Conservation (phyloP, 2,888 invertebrate species). For the Eudemis profundana region DNA sequence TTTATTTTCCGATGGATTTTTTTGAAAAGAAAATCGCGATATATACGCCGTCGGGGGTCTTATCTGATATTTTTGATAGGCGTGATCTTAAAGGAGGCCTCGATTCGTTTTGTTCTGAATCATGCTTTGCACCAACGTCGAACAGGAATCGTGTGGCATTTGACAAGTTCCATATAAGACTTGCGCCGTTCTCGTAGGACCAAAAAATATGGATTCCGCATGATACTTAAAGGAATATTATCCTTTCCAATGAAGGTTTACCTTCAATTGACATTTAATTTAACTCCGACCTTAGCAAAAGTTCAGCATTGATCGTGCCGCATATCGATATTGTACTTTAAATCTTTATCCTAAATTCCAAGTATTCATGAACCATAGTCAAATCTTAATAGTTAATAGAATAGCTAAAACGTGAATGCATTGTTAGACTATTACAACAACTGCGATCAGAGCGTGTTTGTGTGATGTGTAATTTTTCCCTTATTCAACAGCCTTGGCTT, state of each 20-base stretch:
- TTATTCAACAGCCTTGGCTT: conserved; percentile 53
- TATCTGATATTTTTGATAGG: conserved; percentile 32
- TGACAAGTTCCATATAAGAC: conserved; percentile 27
- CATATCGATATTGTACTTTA: conserved; percentile 57
- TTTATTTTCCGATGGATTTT: conserved; percentile 38
- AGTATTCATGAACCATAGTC: conserved; percentile 50
- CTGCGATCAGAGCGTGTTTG: conserved; percentile 44
- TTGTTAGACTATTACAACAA: conserved; percentile 17
- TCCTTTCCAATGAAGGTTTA: conserved; percentile 44
- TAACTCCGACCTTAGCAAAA: conserved; percentile 59
- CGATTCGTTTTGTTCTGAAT: conserved; percentile 23
- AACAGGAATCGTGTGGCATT: conserved; percentile 30
- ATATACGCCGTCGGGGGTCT: conserved; percentile 22
- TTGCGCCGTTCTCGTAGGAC: not conserved
- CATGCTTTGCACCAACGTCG: conserved; percentile 23
- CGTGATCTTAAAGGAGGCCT: conserved; percentile 19
- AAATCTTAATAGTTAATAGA: conserved; percentile 20
- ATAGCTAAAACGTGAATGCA: conserved; percentile 17
- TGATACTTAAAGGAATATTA: conserved; percentile 23
- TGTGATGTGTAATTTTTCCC: conserved; percentile 56
- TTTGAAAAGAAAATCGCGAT: conserved; percentile 31
- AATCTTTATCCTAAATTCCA: conserved; percentile 60
- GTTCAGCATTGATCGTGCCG: conserved; percentile 54
- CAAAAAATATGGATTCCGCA: conserved; percentile 26
- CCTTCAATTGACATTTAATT: conserved; percentile 56